These are phyloP conservation scores for Naja naja DNA, from an alignment of 2,113 vertebrate species.

Conservation along the genomic window DNA sequence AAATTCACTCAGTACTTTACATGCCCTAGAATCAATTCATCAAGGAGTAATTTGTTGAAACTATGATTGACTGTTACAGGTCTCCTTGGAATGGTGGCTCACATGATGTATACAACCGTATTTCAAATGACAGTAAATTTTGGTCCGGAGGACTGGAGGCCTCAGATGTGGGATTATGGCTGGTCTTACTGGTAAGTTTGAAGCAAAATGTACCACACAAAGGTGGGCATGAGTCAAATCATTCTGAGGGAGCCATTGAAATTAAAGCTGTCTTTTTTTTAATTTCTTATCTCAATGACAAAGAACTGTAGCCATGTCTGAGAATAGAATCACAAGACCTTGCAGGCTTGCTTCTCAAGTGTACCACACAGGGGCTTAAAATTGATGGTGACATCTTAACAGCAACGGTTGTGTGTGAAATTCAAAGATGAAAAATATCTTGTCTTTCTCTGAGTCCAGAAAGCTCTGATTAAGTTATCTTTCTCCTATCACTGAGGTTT, in stretches of 20 bases:
- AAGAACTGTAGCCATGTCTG: not conserved
- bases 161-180: slow-evolving; percentile 96
- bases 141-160: slow-evolving; percentile 97
- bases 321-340: not conserved
- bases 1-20: not conserved
- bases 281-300: not conserved
- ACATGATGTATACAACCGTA: slow-evolving; percentile 99
- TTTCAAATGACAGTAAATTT: slow-evolving; percentile 97
- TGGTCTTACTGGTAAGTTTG: slow-evolving; percentile 92
- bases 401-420: not conserved
- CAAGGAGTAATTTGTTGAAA: not conserved
- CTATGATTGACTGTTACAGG: slow-evolving; percentile 67
- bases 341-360: not conserved
- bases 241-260: not conserved
- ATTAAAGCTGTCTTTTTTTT: not conserved
- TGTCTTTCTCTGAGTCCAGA: not conserved
- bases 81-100: slow-evolving; percentile 95
- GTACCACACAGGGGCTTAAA: not conserved
- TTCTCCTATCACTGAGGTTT: not conserved
- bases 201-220: not conserved
- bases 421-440: not conserved
- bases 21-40: not conserved
- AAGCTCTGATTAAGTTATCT: not conserved
- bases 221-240: too few relatives aligned
- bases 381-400: not conserved